These are phyloP conservation scores for Leptoteleia sp. DNA, from an alignment of 1,140 invertebrate species.

Conservation along the genomic window DNA sequence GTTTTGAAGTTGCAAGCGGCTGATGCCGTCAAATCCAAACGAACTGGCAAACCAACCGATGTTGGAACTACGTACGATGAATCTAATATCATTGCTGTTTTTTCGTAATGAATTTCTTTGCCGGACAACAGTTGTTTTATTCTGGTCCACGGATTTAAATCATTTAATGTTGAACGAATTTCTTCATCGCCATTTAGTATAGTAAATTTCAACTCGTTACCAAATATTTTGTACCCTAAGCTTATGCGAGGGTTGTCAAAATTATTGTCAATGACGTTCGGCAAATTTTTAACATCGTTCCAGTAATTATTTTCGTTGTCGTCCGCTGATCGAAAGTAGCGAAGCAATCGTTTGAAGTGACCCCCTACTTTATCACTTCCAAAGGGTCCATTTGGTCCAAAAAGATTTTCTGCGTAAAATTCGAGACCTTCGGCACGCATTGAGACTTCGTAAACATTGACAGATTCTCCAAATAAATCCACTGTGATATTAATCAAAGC, in stretches of 20 bases:
- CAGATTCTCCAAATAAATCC: constrained; percentile 93
- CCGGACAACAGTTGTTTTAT: constrained; percentile 88
- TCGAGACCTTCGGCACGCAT: constrained; percentile 92
- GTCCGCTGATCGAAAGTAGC: constrained; percentile 81
- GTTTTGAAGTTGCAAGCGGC: constrained; percentile 91
- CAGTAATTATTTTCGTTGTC: constrained; percentile 79
- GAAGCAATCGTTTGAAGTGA: constrained; percentile 81
- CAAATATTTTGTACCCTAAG: constrained; percentile 86
- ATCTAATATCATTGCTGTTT: constrained; percentile 91
- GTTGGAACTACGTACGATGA: constrained; percentile 92
- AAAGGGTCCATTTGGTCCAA: constrained; percentile 88
- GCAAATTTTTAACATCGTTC: constrained; percentile 82
- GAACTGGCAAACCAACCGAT: constrained; percentile 91
- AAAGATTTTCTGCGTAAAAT: constrained; percentile 89
- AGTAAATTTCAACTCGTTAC: constrained; percentile 88
- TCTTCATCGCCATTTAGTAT: constrained; percentile 82
- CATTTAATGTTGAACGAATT: constrained; percentile 80
- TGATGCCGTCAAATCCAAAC: constrained; percentile 91
- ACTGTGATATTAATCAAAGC: constrained; percentile 91
- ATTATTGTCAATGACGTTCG: constrained; percentile 84
- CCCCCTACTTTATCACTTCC: constrained; percentile 84
- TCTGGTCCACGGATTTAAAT: constrained; percentile 85
- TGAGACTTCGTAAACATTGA: constrained; percentile 92
- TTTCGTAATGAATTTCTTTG: constrained; percentile 89
- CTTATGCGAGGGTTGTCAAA: constrained; percentile 82